Evolutionary conservation across 2,888 invertebrate species (phyloP).

Genomic region (Oasisia sp.): DNA sequence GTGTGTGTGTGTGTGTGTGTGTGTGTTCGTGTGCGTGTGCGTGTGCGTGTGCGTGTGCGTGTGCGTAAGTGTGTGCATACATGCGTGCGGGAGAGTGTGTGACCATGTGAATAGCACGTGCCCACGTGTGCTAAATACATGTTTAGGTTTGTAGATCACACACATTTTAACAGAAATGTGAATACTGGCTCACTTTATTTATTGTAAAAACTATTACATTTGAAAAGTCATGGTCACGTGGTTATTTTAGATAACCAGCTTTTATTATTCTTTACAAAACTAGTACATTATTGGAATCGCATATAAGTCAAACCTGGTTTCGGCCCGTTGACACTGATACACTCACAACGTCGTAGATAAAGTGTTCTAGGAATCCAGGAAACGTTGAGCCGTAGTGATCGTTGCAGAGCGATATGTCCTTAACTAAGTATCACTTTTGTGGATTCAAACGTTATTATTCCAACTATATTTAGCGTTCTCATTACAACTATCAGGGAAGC

Average conservation of each 20-base stretch:
- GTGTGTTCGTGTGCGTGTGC: too few relatives aligned
- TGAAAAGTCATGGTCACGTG: not conserved
- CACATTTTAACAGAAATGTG: too few relatives aligned
- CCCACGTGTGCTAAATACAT: too few relatives aligned
- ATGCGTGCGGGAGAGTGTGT: too few relatives aligned
- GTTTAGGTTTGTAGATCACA: too few relatives aligned
- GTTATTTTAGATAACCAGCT: not conserved
- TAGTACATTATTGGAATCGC: not conserved
- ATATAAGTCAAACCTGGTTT: not conserved
- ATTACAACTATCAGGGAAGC: constrained; percentile 3
- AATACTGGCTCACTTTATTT: too few relatives aligned
- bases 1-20: too few relatives aligned
- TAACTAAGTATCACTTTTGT: not conserved
- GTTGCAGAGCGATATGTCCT: not conserved
- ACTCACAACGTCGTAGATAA: not conserved
- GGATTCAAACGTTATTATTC: not conserved
- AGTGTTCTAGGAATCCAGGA: not conserved
- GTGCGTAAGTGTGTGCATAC: too few relatives aligned
- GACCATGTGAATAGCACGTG: too few relatives aligned
- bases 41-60: too few relatives aligned
- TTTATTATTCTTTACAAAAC: not conserved
- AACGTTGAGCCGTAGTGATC: not conserved
- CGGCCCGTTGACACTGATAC: not conserved
- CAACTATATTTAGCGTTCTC: not conserved
- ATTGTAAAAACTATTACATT: not conserved